phyloP scores from a whole-genome alignment of 2,113 vertebrate genomes.

The Pelvicachromis taeniatus region DNA sequence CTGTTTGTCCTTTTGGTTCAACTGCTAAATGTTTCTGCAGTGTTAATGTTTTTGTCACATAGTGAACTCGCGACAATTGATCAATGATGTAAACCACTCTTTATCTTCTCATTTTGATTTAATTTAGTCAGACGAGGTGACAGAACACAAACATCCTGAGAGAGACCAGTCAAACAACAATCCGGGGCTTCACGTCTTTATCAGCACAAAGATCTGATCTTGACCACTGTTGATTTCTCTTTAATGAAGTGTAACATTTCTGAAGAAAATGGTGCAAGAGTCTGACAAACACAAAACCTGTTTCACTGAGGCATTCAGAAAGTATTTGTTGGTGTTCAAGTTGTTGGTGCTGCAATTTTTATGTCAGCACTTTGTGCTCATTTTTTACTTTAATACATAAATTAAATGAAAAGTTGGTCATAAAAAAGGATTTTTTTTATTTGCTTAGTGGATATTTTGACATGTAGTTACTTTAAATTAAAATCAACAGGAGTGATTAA shows the following conservation, averaged over 20 bases:
- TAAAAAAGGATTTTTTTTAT: not conserved
- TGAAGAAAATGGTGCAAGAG: not conserved
- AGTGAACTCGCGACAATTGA: accelerated
- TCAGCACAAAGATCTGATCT: not conserved
- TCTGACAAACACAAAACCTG: not conserved
- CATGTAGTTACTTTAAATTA: not conserved
- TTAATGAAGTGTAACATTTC: accelerated
- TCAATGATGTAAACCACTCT: not conserved
- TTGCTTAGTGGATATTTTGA: not conserved
- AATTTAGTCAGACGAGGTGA: not conserved
- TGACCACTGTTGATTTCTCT: not conserved
- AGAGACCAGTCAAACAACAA: not conserved
- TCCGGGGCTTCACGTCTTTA: not conserved
- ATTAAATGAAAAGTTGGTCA: not conserved
- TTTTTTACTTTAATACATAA: not conserved
- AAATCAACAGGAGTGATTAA: not conserved
- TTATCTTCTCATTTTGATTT: not conserved
- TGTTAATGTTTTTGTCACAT: accelerated
- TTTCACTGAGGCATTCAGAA: not conserved
- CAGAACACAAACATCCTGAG: not conserved
- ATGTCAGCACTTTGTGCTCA: not conserved
- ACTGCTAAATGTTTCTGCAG: accelerated
- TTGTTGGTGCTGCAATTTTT: not conserved
- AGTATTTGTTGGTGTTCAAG: too few relatives aligned
- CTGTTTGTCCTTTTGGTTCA: not conserved